Base-by-base conservation (phyloP, 2,888 invertebrate genomes). In the Acleris cristana region DNA sequence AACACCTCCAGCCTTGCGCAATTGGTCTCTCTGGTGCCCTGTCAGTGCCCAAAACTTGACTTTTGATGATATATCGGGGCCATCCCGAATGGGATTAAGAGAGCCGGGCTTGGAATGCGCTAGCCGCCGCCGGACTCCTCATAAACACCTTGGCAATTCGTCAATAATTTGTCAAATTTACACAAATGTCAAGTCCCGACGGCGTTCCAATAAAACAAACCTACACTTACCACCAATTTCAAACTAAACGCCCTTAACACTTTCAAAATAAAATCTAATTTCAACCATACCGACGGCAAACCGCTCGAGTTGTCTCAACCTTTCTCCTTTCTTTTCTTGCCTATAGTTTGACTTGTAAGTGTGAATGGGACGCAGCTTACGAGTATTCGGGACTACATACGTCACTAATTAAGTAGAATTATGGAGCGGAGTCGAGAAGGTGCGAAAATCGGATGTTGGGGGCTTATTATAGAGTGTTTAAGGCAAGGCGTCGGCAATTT, bases 361-460 rank as follows among this genome's bases (percentile, higher is more conserved):
- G 49, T 7, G 70, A 75, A 44, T 64, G 73, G 51, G 72, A 74
- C 45, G 59, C 26, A 14, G 23, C 60, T 70, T 69, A 70, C 69
- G 73, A 73, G 65, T 70, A 53, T 66, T 60, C 67, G 61, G 68
- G 64, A 59, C 65, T 40, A 16, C 19, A 51, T 19, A 58, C 69
- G 64, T 56, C 64, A 62, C 79, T 86, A 87, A 89, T 88, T 83
- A 78, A 70, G 76, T 76, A 56, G 81, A 87, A 90, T 90, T 87
- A 88, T 81, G 84, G 85, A 82, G 82, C 76, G 54, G 75, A 58
- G 71, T 72, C 78, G 77, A 76, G 75, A 74, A 87, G 85, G 86
- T 85, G 89, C 83, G 84, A 88, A 88, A 86, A 90, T 89, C 88
- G 83, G 83, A 89, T 89, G 90, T 85, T 87, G 86, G 82, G 77